Evolutionary conservation across 35 echinoderm and acorn worm species (phyloP).

Genomic region (Patiria miniata): DNA sequence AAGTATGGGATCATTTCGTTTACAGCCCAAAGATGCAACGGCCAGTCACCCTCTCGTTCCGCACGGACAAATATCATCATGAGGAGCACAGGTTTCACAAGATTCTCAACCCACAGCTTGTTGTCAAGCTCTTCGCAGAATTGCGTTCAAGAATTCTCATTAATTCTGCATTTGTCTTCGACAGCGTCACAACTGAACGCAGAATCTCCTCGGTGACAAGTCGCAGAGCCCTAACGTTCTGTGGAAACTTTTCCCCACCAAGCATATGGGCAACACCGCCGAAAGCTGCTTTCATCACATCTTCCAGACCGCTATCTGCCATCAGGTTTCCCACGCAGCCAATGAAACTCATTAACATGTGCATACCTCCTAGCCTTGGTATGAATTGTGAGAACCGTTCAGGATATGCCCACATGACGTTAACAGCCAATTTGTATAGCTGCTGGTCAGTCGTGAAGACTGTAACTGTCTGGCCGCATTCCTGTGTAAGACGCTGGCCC

Average conservation of each 20-base stretch:
- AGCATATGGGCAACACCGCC: constrained; percentile 62
- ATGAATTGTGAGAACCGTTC: constrained; percentile 20
- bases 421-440: constrained; percentile 52
- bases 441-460: constrained; percentile 64
- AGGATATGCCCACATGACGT: constrained; percentile 70
- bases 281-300: constrained; percentile 50
- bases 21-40: constrained; percentile 35
- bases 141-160: constrained; percentile 15
- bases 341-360: constrained; percentile 50
- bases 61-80: constrained; percentile 50
- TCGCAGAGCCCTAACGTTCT: constrained; percentile 50
- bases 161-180: constrained; percentile 35
- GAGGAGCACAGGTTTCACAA: constrained; percentile 58
- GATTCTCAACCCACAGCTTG: constrained; percentile 58
- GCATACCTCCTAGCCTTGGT: constrained; percentile 42
- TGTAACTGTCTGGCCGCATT: constrained; percentile 36
- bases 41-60: constrained; percentile 65
- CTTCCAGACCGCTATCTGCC: constrained; percentile 39
- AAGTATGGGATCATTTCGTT: constrained; percentile 56
- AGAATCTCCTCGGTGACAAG: constrained; percentile 48
- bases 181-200: not conserved
- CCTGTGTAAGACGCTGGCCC: constrained; percentile 25
- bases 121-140: constrained; percentile 15
- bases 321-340: constrained; percentile 48
- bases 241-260: constrained; percentile 50